A percentile compares a stretch with the other conserved stretches of the same genome.
Evolutionary conservation across 2,113 vertebrate species (phyloP).

Genomic region (Athene cunicularia): DNA sequence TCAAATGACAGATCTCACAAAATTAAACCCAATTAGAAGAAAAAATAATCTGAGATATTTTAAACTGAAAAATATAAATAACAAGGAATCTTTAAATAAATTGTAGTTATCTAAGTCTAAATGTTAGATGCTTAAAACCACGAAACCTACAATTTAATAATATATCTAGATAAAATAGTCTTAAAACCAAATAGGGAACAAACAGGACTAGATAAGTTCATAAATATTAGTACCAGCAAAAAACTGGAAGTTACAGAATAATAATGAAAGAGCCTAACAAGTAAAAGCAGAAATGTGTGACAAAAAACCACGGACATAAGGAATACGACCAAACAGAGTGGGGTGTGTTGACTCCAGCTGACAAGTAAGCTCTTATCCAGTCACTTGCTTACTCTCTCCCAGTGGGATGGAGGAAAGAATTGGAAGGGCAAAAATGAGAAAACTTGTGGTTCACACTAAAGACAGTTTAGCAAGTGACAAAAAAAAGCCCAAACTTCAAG

Average conservation of each 20-base stretch:
- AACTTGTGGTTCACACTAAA: background rate
- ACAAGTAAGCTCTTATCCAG: background rate
- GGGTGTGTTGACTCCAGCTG: background rate
- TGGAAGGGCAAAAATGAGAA: background rate
- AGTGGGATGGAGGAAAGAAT: background rate
- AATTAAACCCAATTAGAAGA: background rate
- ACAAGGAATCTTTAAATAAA: background rate
- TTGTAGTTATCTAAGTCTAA: no score
- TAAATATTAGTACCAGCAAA: background rate
- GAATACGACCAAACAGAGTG: background rate
- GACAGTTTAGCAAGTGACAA: background rate
- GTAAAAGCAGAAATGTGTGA: background rate
- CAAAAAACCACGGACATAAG: background rate
- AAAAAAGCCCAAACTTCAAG: background rate
- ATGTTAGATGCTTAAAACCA: background rate
- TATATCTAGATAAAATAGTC: background rate
- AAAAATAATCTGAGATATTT: background rate
- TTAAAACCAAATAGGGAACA: background rate
- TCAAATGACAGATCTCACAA: background rate
- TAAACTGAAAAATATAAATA: background rate
- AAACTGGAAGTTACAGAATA: background rate
- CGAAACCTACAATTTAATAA: background rate
- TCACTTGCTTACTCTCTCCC: background rate
- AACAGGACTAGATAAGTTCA: background rate
- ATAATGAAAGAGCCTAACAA: background rate